A percentile compares a stretch with the other conserved stretches of the same genome.
Evolutionary conservation across 1,140 invertebrate species (phyloP).

Genomic region (Physella acuta): DNA sequence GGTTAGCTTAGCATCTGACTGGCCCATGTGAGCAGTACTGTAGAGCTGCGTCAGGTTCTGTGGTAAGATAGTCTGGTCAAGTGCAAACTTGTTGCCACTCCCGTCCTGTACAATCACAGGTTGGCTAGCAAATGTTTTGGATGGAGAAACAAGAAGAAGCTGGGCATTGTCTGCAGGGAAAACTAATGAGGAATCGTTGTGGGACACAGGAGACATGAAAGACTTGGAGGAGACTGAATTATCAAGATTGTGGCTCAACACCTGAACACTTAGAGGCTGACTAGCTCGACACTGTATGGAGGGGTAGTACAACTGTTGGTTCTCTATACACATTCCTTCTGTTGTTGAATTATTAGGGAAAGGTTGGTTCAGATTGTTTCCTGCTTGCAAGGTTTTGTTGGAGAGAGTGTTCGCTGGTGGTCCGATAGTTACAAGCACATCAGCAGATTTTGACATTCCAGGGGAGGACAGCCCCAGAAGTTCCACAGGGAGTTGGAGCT

Average conservation of each 20-base stretch:
- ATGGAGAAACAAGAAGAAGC: not conserved
- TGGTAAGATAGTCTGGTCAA: not conserved
- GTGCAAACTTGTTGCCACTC: constrained; percentile 9
- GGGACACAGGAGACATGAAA: not conserved
- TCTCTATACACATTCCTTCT: too few species aligned
- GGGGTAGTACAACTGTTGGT: too few species aligned
- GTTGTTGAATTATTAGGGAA: too few species aligned
- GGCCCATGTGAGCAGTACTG: not conserved
- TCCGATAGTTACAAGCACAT: constrained; percentile 12
- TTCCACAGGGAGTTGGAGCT: constrained; percentile 19
- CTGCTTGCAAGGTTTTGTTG: too few species aligned
- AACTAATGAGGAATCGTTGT: too few species aligned
- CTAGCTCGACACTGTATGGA: too few species aligned
- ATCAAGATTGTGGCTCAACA: not conserved
- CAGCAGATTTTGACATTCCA: constrained; percentile 4
- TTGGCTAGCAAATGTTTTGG: too few species aligned
- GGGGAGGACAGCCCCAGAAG: constrained; percentile 14
- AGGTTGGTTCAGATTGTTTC: too few species aligned
- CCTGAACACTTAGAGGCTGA: not conserved
- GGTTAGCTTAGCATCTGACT: not conserved
- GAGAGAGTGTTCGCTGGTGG: too few species aligned
- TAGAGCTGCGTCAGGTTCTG: not conserved
- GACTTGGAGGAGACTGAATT: constrained; percentile 1
- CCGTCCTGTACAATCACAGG: constrained; percentile 12
- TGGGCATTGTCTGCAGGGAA: too few species aligned